Conservation (phyloP, 2,797 vertebrate species). For the Vespertilio murinus region DNA sequence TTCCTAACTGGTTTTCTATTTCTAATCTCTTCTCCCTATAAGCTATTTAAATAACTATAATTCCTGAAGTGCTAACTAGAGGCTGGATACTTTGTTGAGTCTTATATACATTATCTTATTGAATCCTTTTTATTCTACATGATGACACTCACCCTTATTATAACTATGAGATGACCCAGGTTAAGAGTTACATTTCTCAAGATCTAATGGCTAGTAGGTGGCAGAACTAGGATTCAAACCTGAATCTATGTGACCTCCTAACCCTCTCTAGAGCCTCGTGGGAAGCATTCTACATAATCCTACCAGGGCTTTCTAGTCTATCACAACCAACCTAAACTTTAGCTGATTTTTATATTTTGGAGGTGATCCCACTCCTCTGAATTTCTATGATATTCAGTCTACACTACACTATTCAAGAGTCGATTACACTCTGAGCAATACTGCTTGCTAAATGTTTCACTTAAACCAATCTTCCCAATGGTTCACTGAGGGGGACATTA, state of each 20-base stretch:
- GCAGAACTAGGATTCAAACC: neutral
- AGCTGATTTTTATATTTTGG: neutral
- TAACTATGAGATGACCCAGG: neutral
- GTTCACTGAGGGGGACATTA: neutral
- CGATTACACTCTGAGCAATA: neutral
- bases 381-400: neutral
- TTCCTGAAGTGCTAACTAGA: neutral
- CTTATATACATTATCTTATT: neutral
- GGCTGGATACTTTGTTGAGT: neutral
- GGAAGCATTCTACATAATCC: neutral
- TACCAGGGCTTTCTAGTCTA: neutral
- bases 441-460: neutral
- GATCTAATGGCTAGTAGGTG: neutral
- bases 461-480: neutral
- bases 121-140: neutral
- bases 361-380: neutral
- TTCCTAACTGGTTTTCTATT: slow-evolving; percentile 18
- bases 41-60: slow-evolving; percentile 18
- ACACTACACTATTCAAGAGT: neutral
- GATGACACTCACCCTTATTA: neutral
- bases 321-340: neutral
- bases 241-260: neutral
- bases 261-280: neutral
- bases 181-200: neutral
- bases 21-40: neutral